These are phyloP conservation scores for Rhingia rostrata DNA, from an alignment of 2,888 invertebrate genomes.

Conservation along the genomic window DNA sequence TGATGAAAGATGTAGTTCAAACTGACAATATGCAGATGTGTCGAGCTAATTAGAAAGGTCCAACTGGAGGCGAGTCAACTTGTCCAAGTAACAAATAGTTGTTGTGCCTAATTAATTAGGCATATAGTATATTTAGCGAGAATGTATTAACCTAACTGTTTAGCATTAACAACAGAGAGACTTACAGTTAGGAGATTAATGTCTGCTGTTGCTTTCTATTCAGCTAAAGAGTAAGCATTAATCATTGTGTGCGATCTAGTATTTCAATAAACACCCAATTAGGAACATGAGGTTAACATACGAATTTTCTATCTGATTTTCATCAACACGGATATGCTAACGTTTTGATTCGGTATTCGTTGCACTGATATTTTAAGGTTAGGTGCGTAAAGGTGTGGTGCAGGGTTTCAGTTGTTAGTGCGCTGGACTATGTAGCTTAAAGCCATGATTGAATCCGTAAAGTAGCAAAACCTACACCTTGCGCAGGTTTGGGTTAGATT, in stretches of 20 bases:
- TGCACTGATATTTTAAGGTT: too few relatives aligned
- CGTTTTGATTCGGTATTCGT: too few relatives aligned
- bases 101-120: slow-evolving; percentile 40
- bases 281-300: too few relatives aligned
- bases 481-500: too few relatives aligned
- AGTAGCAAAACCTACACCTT: too few relatives aligned
- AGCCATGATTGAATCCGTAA: too few relatives aligned
- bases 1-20: slow-evolving; percentile 9
- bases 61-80: not conserved
- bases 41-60: not conserved
- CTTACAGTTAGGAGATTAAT: slow-evolving; percentile 6
- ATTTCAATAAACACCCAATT: too few relatives aligned
- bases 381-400: too few relatives aligned
- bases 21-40: slow-evolving; percentile 17
- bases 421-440: too few relatives aligned
- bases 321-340: too few relatives aligned
- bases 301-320: too few relatives aligned
- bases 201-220: slow-evolving; percentile 15
- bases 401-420: too few relatives aligned
- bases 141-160: slow-evolving; percentile 16
- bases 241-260: not conserved
- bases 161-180: slow-evolving; percentile 10
- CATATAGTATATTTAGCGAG: slow-evolving; percentile 10
- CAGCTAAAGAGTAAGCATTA: not conserved
- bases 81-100: not conserved